Conservation (phyloP, 2,888 invertebrate species). For the Tinea trinotella region DNA sequence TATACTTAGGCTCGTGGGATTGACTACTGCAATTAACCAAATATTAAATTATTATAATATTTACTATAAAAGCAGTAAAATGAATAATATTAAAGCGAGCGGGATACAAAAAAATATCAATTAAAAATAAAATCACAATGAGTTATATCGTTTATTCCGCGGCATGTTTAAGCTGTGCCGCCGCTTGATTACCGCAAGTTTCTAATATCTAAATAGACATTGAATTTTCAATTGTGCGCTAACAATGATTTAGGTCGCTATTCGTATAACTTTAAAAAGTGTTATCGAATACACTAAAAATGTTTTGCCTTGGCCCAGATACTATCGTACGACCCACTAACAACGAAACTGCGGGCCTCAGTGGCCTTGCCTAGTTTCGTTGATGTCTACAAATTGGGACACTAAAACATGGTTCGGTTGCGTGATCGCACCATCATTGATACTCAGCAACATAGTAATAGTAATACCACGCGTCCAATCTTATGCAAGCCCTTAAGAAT, state of each 20-base stretch:
- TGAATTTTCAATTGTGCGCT: background rate
- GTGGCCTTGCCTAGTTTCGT: slow-evolving; percentile 17
- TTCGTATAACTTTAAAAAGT: background rate
- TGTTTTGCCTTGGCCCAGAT: slow-evolving; percentile 16
- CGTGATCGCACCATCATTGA: slow-evolving; percentile 5
- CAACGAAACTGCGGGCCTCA: slow-evolving; percentile 17
- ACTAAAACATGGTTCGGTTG: background rate
- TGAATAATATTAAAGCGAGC: background rate
- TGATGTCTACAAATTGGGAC: slow-evolving; percentile 16
- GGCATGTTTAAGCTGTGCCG: slow-evolving; percentile 1
- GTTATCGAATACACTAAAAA: slow-evolving; percentile 17
- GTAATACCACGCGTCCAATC: too few relatives aligned
- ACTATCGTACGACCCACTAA: slow-evolving; percentile 13
- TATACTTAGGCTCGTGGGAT: too few relatives aligned
- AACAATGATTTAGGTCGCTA: background rate
- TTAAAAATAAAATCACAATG: background rate
- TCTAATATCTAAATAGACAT: background rate
- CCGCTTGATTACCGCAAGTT: slow-evolving; percentile 5
- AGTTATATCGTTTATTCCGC: background rate
- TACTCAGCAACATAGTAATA: too few relatives aligned
- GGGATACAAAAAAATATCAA: background rate
- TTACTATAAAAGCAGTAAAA: too few relatives aligned
- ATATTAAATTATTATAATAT: too few relatives aligned
- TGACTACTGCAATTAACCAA: too few relatives aligned
- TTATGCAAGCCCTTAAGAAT: too few relatives aligned